phyloP scores from a whole-genome alignment of 1,140 invertebrate species.

The Agraylea sexmaculata region DNA sequence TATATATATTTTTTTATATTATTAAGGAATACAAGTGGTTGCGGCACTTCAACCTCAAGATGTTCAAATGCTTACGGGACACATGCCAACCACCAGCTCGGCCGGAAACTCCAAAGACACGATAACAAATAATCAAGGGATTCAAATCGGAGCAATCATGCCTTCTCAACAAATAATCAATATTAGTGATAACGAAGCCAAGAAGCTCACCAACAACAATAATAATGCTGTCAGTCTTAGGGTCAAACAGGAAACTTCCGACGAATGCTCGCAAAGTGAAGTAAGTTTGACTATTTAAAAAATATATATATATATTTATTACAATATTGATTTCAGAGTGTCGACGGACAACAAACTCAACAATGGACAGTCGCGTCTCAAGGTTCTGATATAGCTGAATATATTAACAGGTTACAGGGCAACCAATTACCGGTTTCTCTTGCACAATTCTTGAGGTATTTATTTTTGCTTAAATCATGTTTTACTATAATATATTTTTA shows the following conservation, averaged over 20 bases:
- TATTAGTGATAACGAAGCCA: conserved; percentile 38
- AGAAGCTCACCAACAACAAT: conserved; percentile 31
- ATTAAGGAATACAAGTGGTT: conserved; percentile 50
- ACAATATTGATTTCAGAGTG: background rate
- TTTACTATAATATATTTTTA: too few relatives aligned
- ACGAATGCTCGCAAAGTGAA: conserved; percentile 27
- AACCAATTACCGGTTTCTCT: conserved; percentile 42
- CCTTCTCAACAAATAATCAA: conserved; percentile 37
- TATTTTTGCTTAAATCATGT: background rate
- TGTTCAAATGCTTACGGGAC: conserved; percentile 34
- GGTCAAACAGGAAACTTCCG: conserved; percentile 36
- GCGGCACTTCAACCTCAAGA: conserved; percentile 53
- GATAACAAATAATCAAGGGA: conserved; percentile 18
- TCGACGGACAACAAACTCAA: background rate
- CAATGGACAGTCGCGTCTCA: conserved; percentile 16
- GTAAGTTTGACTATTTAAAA: conserved; percentile 19
- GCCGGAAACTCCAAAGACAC: conserved; percentile 14
- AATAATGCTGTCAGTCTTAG: conserved; percentile 22
- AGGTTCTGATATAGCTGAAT: conserved; percentile 17
- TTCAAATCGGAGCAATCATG: conserved; percentile 19
- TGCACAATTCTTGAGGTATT: conserved; percentile 46
- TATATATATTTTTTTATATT: too few relatives aligned
- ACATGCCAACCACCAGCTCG: conserved; percentile 14
- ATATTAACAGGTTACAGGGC: conserved; percentile 10
- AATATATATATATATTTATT: background rate